phyloP scores from a whole-genome alignment of 2,888 invertebrate genomes.

The Hirtodrosophila duncani region DNA sequence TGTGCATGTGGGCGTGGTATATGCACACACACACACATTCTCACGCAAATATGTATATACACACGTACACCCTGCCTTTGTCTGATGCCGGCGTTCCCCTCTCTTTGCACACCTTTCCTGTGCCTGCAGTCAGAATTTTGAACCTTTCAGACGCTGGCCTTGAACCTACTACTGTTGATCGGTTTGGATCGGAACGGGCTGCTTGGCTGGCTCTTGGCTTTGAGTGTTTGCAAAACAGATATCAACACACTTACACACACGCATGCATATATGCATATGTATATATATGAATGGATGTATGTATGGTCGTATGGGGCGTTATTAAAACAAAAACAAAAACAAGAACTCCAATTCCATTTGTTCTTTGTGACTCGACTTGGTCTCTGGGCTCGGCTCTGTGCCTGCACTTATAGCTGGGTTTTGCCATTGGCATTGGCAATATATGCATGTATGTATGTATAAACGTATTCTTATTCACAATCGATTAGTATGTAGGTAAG shows the following conservation, averaged over 20 bases:
- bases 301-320: constrained; percentile 40
- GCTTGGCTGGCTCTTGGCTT: constrained; percentile 3
- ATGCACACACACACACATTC: constrained; percentile 10
- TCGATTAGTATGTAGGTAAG: not conserved
- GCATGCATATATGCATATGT: constrained; percentile 15
- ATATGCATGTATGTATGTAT: not conserved
- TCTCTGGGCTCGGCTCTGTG: constrained; percentile 19
- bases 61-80: constrained; percentile 26
- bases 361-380: constrained; percentile 33
- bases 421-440: constrained; percentile 33
- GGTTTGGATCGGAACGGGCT: constrained; percentile 22
- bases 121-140: constrained; percentile 39
- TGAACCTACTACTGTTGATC: constrained; percentile 61
- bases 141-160: constrained; percentile 65
- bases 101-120: constrained; percentile 4
- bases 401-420: constrained; percentile 29
- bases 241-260: constrained; percentile 17
- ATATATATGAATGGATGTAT: constrained; percentile 2
- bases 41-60: constrained; percentile 6
- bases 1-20: constrained; percentile 34
- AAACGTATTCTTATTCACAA: not conserved
- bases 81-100: constrained; percentile 9
- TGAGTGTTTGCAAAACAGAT: constrained; percentile 39
- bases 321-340: constrained; percentile 26
- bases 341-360: constrained; percentile 31